A percentile compares a stretch with the other conserved stretches of the same genome.
These are phyloP conservation scores for Opisthograptis luteolata DNA, from an alignment of 2,888 invertebrate genomes.

Conservation along the genomic window DNA sequence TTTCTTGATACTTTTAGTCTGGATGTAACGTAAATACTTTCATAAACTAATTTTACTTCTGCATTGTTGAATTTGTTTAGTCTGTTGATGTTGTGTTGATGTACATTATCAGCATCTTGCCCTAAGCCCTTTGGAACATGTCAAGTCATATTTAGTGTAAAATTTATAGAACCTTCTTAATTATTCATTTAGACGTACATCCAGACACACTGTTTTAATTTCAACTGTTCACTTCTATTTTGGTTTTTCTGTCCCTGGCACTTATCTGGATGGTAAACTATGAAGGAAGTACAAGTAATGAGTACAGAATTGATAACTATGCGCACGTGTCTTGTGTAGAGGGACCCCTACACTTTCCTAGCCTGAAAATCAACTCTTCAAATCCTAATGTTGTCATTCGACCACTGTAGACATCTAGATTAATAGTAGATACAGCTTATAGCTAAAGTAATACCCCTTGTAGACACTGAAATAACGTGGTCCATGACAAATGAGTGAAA, in stretches of 20 bases:
- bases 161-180: too few species aligned
- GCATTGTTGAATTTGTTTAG: neutral
- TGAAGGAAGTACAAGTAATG: slow-evolving; percentile 83
- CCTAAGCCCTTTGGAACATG: neutral
- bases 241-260: slow-evolving; percentile 78
- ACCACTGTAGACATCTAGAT: slow-evolving; percentile 67
- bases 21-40: slow-evolving; percentile 41
- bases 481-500: slow-evolving; percentile 38
- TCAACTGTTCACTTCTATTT: slow-evolving; percentile 72
- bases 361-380: slow-evolving; percentile 56
- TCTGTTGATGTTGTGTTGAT: too few species aligned
- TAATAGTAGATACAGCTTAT: slow-evolving; percentile 60
- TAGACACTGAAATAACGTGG: slow-evolving; percentile 33
- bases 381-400: slow-evolving; percentile 71
- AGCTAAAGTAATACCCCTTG: slow-evolving; percentile 48
- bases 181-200: slow-evolving; percentile 22
- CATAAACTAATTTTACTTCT: neutral
- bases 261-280: slow-evolving; percentile 67
- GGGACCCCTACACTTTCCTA: slow-evolving; percentile 72
- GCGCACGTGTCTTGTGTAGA: slow-evolving; percentile 82
- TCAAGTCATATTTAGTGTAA: too few species aligned
- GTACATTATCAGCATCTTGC: neutral
- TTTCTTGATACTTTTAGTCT: slow-evolving; percentile 41
- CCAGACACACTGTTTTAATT: slow-evolving; percentile 49
- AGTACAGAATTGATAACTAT: slow-evolving; percentile 77